Evolutionary conservation across 1,140 invertebrate species (phyloP), one percentile per base, ranked within the genome.

Genomic region (Neelides sp.): DNA sequence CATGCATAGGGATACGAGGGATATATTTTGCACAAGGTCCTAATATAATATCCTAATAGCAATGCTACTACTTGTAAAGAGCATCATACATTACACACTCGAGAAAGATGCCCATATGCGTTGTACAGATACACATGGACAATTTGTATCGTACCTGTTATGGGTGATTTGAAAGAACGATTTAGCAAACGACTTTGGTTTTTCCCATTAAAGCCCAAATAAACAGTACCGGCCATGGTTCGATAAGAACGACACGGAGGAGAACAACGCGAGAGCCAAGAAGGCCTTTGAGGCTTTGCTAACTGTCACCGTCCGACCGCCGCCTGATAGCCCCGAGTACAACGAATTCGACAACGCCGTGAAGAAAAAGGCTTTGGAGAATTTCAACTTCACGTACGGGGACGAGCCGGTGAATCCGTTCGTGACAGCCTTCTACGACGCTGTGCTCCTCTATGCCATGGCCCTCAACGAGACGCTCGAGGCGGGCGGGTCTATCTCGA

Each of bases 401-500:
- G 68, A 69, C 24, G 77, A 79, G 48, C 77, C 79, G 7, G 78
- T 86, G 1, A 84, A 82, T 7, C 81, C 82, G 17, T 91, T 93
- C 63, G 88, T 95, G 13, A 87, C 86, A 2, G 89, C 91, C 0
- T 94, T 98, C 67, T 93, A 96, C 64, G 94, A 98, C 64, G 84
- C 84, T 0, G 86, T 98, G 10, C 71, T 96, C 0, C 75, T 98
- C 10, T 98, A 96, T 66, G 85, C 88, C 0, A 72, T 87, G 15
- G 89, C 89, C 0, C 70, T 97, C 0, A 93, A 92, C 62, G 82
- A 90, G 52, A 90, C 85, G 8, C 68, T 93, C 7, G 68, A 68
- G 1, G 74, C 76, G n/a, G 73, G 75, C 0, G 68, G 72, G 1
- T 72, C 78, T 49, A 75, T 79, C 2, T 64, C 69, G 0, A 75